phyloP scores from a whole-genome alignment of 2,113 vertebrate species.

The Anolis sagrei region DNA sequence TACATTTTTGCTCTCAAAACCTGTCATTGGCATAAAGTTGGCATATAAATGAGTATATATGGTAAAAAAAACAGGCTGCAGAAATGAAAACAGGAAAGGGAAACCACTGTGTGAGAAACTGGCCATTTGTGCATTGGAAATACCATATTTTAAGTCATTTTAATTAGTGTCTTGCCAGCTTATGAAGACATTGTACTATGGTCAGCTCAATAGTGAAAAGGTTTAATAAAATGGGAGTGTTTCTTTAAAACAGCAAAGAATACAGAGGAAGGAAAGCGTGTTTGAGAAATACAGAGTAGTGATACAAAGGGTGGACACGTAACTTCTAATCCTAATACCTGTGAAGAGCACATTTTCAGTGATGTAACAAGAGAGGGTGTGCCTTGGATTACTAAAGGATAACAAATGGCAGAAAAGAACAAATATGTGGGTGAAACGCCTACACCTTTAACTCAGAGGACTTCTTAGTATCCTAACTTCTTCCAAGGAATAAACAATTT shows the following conservation, averaged over 20 bases:
- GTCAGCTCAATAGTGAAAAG: neutral
- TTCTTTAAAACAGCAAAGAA: neutral
- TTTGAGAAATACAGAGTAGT: neutral
- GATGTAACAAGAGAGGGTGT: slow-evolving; percentile 45
- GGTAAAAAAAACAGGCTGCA: neutral
- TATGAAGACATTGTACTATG: neutral
- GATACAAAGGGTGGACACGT: neutral
- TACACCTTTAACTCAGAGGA: slow-evolving; percentile 18
- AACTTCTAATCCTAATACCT: slow-evolving; percentile 47
- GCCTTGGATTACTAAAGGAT: slow-evolving; percentile 53
- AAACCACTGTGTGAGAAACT: neutral
- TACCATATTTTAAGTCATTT: neutral
- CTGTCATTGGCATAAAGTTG: too few species aligned
- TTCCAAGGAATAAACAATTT: slow-evolving; percentile 18
- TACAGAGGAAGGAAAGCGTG: neutral
- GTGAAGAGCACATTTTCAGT: slow-evolving; percentile 54
- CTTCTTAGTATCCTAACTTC: slow-evolving; percentile 12
- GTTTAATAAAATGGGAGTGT: too few species aligned
- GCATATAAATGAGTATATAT: too few species aligned
- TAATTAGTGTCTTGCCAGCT: neutral
- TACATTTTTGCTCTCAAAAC: too few species aligned
- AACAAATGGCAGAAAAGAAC: slow-evolving; percentile 50
- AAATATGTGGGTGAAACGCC: slow-evolving; percentile 48
- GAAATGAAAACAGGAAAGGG: neutral
- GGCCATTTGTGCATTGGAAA: too few species aligned